Percentiles rank a stretch among this genome's conserved stretches.
These are phyloP conservation scores for Lanistes nyassanus DNA, from an alignment of 1,140 invertebrate genomes.

Conservation along the genomic window DNA sequence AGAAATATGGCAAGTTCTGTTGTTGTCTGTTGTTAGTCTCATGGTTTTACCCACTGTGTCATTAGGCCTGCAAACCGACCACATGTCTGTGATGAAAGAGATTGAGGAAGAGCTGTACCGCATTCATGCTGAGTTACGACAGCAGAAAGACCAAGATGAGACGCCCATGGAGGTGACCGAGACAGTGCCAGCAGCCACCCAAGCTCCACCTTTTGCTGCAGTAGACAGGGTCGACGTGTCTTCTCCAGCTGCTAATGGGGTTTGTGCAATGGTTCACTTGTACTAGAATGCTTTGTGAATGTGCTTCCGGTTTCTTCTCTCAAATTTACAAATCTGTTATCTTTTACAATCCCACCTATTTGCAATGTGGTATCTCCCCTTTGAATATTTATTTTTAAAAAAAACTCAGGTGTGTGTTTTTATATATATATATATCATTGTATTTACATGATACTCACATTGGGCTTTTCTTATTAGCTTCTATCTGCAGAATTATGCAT, in stretches of 20 bases:
- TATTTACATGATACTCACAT: too few relatives aligned
- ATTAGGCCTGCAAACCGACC: conserved; percentile 89
- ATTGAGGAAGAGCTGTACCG: conserved; percentile 81
- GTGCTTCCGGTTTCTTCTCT: too few relatives aligned
- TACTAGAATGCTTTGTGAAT: too few relatives aligned
- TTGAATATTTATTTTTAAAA: too few relatives aligned
- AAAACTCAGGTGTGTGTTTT: too few relatives aligned
- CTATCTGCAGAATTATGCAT: too few relatives aligned
- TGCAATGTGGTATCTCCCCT: too few relatives aligned
- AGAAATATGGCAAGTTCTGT: too few relatives aligned
- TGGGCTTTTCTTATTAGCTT: too few relatives aligned
- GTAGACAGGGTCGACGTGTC: conserved; percentile 79
- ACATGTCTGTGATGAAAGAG: conserved; percentile 83
- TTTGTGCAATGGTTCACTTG: conserved; percentile 69
- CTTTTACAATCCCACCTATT: too few relatives aligned
- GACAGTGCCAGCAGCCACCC: not conserved
- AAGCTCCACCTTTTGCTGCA: conserved; percentile 73
- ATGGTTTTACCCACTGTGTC: not conserved
- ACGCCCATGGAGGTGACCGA: not conserved
- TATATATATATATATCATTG: too few relatives aligned
- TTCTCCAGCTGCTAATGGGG: conserved; percentile 84
- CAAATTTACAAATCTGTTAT: too few relatives aligned
- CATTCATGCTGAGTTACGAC: conserved; percentile 67
- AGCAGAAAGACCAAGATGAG: conserved; percentile 6
- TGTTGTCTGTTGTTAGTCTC: not conserved